A percentile compares a stretch with the other conserved stretches of the same genome.
Evolutionary conservation across 1,140 invertebrate species (phyloP).

Genomic region (Papilio machaon): DNA sequence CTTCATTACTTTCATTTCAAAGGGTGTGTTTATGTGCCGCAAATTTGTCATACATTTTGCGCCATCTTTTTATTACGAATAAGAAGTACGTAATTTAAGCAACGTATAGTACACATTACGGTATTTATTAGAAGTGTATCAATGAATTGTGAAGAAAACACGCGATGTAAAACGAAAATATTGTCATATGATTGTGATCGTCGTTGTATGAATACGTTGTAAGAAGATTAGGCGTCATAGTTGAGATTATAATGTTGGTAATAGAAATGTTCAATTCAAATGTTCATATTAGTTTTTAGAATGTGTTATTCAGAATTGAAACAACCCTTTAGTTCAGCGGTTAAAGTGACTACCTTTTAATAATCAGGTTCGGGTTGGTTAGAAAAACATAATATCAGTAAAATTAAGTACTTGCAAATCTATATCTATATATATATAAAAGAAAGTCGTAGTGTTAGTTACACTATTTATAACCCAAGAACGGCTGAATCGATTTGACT

Average conservation of each 20-base stretch:
- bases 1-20: constrained; percentile 66
- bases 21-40: constrained; percentile 72
- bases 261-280: background rate
- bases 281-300: background rate
- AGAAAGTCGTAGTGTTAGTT: too few relatives aligned
- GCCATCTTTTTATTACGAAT: constrained; percentile 62
- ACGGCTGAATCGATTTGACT: too few relatives aligned
- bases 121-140: background rate
- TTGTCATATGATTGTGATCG: background rate
- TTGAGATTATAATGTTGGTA: constrained; percentile 4
- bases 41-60: constrained; percentile 71
- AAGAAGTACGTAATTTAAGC: constrained; percentile 40
- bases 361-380: too few relatives aligned
- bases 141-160: background rate
- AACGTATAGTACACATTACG: constrained; percentile 38
- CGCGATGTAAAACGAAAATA: background rate
- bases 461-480: too few relatives aligned
- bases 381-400: too few relatives aligned
- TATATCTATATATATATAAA: too few relatives aligned
- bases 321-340: background rate
- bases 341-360: background rate
- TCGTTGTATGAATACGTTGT: background rate
- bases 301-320: background rate
- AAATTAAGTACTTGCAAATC: too few relatives aligned
- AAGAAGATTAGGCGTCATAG: background rate